A percentile compares a stretch with the other conserved stretches of the same genome.
These are phyloP conservation scores for Plebejus melissa DNA, from an alignment of 2,888 invertebrate genomes.

Conservation along the genomic window DNA sequence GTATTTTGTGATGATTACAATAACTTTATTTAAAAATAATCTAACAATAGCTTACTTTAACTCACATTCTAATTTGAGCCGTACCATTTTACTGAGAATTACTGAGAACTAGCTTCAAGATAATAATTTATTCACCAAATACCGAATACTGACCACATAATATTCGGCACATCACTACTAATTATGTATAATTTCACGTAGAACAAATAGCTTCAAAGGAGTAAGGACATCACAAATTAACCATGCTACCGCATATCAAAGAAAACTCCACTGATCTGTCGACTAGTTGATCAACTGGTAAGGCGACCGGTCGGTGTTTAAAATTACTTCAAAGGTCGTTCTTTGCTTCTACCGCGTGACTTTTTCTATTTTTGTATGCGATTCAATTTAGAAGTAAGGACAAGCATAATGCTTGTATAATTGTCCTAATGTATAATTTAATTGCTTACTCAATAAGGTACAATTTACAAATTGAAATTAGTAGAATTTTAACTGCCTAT, in stretches of 20 bases:
- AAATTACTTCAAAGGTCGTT: neutral
- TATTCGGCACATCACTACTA: conserved; percentile 5
- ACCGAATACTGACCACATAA: neutral
- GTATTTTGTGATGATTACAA: no score
- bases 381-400: neutral
- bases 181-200: conserved; percentile 21
- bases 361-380: conserved; percentile 1
- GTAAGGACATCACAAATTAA: conserved; percentile 35
- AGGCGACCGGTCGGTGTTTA: neutral
- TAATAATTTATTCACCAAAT: no score
- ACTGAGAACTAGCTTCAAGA: no score
- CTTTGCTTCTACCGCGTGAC: conserved; percentile 2
- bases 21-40: no score
- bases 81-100: no score
- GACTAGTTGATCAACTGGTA: conserved; percentile 12
- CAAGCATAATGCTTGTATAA: neutral
- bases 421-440: no score
- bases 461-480: no score
- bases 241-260: conserved; percentile 35
- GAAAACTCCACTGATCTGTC: conserved; percentile 21
- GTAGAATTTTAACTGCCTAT: no score
- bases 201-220: conserved; percentile 23
- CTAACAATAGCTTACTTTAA: no score
- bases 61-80: no score
- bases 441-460: no score